These are phyloP conservation scores for Suncus etruscus DNA, from an alignment of 2,113 vertebrate species.

Conservation along the genomic window DNA sequence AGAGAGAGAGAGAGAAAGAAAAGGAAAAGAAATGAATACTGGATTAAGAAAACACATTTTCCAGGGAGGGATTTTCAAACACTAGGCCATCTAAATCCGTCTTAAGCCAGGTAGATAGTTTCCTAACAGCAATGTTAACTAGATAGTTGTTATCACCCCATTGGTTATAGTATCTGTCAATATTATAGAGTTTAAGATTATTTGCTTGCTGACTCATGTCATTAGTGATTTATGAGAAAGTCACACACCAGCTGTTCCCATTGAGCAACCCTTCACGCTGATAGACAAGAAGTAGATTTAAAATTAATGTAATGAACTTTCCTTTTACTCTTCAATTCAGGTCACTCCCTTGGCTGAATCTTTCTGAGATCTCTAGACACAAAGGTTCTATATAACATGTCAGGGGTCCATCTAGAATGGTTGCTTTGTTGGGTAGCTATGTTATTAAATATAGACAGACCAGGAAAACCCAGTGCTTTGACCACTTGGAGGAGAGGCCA, in stretches of 20 bases:
- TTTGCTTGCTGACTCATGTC: background rate
- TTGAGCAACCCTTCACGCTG: background rate
- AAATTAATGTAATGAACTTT: background rate
- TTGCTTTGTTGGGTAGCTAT: background rate
- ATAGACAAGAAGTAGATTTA: background rate
- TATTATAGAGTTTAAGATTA: background rate
- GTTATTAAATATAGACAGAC: background rate
- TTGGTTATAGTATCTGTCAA: background rate
- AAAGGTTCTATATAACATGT: background rate
- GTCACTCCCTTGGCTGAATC: background rate
- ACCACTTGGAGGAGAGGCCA: background rate
- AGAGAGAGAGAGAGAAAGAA: no score
- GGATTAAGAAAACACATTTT: no score
- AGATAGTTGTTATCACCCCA: background rate
- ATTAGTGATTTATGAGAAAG: background rate
- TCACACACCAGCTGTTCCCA: background rate
- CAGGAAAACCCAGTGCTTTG: background rate
- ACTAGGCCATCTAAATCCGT: background rate
- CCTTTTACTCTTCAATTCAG: background rate
- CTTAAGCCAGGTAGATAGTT: background rate
- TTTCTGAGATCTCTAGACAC: background rate
- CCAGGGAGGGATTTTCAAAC: no score
- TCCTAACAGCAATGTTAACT: background rate
- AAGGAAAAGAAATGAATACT: no score
- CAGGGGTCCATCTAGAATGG: no score